These are phyloP conservation scores for Ptilodon capucinus DNA, from an alignment of 2,888 invertebrate genomes.

Conservation along the genomic window DNA sequence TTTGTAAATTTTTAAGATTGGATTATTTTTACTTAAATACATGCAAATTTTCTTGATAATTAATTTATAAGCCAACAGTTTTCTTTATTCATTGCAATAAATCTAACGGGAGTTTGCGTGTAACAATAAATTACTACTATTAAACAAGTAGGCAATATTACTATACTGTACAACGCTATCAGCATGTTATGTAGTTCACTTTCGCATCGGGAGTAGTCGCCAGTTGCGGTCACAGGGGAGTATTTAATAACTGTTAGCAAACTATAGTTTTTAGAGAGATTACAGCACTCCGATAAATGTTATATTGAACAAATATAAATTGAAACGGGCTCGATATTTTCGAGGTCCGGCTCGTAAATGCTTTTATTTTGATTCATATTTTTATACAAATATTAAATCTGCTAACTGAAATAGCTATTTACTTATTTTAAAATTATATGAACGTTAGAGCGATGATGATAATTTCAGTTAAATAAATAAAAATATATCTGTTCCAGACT, in stretches of 20 bases:
- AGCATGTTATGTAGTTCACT: constrained; percentile 20
- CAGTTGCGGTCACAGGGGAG: constrained; percentile 33
- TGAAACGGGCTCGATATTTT: constrained; percentile 30
- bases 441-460: no score
- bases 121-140: no score
- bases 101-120: no score
- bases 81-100: no score
- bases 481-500: background rate
- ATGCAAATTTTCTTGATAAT: no score
- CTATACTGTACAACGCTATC: constrained; percentile 23
- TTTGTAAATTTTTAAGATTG: no score
- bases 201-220: constrained; percentile 13
- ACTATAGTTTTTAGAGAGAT: constrained; percentile 52
- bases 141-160: no score
- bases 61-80: no score
- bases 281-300: constrained; percentile 47
- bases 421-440: no score
- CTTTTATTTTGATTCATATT: constrained; percentile 42
- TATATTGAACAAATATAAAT: constrained; percentile 33
- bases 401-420: background rate
- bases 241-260: constrained; percentile 52
- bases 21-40: no score
- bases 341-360: constrained; percentile 18
- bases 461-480: no score
- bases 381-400: constrained; percentile 5